Evolutionary conservation across 1,140 invertebrate genomes (phyloP), one percentile per base, ranked within the genome.

Genomic region (Tachypleus tridentatus): DNA sequence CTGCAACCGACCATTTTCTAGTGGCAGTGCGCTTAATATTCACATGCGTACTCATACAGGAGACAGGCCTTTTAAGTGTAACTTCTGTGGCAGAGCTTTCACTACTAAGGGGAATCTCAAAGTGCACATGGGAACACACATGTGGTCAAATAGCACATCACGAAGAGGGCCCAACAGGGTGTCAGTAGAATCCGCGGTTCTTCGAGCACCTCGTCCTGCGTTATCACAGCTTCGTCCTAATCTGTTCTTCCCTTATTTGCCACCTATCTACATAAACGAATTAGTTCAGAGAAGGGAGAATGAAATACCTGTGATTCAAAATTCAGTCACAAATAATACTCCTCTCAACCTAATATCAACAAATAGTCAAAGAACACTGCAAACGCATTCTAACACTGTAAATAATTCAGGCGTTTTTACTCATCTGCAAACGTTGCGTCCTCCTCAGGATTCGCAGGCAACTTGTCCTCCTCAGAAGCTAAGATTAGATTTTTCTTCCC

Each of bases 111-210:
- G 95, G 69, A 98, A 99, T 79, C 85, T 98, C 54, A 99, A 99
- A 87, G 93, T 97, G 60, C 93, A 97, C 78, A 95, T 96, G 92
- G 93, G 93, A 66, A 97, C 92, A 4, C 94, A 97, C 79, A 94
- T 96, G 88, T 95, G 91, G 89, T 88, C 85, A 74, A 95, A 93
- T 80, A 90, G 91, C 69, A 88, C 91, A 29, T 95, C 92, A 0
- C 83, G 92, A 50, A 84, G 93, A 69, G 93, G 93, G 5, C 84
- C 29, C 29, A 84, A 93, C 10, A 85, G 93, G 72, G 96, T 97
- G 92, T 95, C 93, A 10, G 83, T 96, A 75, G 93, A 97, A 77
- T 80, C 94, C 72, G 88, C 89, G 58, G 84, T 85, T 65, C 77
- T 80, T 70, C 82, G 29, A 29, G 29, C 29, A 29, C 29, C 29